These are phyloP conservation scores for Danionella dracula DNA, from an alignment of 2,797 vertebrate genomes.

Conservation along the genomic window DNA sequence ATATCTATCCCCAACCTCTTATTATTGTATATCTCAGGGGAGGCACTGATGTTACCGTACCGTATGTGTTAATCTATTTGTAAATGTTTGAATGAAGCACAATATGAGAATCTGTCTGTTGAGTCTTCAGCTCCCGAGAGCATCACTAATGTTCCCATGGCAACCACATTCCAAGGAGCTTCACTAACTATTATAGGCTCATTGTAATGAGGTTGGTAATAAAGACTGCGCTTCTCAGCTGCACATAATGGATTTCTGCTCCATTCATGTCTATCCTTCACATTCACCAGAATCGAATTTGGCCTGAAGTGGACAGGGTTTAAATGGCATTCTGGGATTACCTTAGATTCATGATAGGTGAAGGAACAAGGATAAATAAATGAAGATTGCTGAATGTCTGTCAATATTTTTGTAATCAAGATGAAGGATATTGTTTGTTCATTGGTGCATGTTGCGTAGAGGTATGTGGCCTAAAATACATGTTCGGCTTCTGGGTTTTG, in stretches of 20 bases:
- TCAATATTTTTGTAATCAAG: too few species aligned
- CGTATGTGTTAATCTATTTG: background rate
- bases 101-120: background rate
- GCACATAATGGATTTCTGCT: background rate
- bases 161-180: constrained; percentile 24
- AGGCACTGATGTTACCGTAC: background rate
- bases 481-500: too few species aligned
- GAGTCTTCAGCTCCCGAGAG: constrained; percentile 4
- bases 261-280: background rate
- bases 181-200: background rate
- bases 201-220: constrained; percentile 16
- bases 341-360: too few species aligned
- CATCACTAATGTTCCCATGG: constrained; percentile 30
- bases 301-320: background rate
- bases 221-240: constrained; percentile 2
- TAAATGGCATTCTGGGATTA: background rate
- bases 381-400: too few species aligned
- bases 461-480: too few species aligned
- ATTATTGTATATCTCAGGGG: background rate
- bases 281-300: background rate
- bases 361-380: too few species aligned
- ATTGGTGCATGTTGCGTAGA: too few species aligned
- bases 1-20: background rate
- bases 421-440: too few species aligned
- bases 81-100: background rate